These are phyloP conservation scores for Nerophis ophidion DNA, from an alignment of 2,113 vertebrate species.

Conservation along the genomic window DNA sequence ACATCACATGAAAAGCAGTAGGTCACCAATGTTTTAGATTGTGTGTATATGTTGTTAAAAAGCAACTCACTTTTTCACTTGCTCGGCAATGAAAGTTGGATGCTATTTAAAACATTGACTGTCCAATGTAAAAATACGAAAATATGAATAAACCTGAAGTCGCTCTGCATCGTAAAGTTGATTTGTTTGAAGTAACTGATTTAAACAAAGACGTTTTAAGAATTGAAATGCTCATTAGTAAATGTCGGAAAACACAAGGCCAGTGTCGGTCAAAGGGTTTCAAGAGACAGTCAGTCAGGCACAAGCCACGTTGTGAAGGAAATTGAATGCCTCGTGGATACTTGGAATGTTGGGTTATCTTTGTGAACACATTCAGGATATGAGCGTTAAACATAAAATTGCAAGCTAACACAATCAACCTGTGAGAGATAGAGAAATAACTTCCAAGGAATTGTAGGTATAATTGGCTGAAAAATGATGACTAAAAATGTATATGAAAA, in stretches of 20 bases:
- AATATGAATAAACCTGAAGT: too few species aligned
- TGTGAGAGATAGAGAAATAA: constrained; percentile 11
- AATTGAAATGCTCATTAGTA: neutral
- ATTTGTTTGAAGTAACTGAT: neutral
- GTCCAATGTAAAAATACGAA: too few species aligned
- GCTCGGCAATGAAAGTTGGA: too few species aligned
- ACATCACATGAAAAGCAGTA: too few species aligned
- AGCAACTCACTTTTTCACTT: too few species aligned
- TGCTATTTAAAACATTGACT: too few species aligned
- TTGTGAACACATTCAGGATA: constrained; percentile 23
- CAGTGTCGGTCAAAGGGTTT: neutral
- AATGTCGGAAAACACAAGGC: neutral
- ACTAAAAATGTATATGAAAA: constrained; percentile 4
- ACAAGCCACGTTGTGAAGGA: neutral
- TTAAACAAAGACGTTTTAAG: neutral
- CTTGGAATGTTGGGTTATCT: constrained; percentile 20
- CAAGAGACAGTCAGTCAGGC: neutral
- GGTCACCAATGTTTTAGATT: too few species aligned
- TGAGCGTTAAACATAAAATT: constrained; percentile 18
- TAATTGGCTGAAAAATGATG: constrained; percentile 21
- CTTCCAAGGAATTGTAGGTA: constrained; percentile 50
- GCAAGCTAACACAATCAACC: constrained; percentile 18
- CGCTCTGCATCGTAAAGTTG: too few species aligned
- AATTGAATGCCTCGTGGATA: neutral
- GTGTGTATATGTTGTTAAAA: too few species aligned